Percentiles rank a stretch among this genome's conserved stretches.
These are phyloP conservation scores for Apaloderma vittatum DNA, from an alignment of 2,113 vertebrate species.

Conservation along the genomic window DNA sequence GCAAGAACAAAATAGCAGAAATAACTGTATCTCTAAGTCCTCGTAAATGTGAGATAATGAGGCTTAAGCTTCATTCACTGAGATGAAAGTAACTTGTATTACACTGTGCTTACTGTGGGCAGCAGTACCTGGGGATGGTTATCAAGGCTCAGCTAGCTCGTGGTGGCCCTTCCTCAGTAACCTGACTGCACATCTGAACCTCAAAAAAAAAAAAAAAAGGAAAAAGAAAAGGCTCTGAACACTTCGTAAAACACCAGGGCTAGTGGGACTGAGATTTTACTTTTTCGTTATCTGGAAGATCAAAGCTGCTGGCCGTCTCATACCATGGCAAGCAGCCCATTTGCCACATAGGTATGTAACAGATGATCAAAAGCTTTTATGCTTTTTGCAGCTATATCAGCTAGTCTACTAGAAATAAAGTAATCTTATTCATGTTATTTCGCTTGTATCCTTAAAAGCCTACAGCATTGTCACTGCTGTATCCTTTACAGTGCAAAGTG, in stretches of 20 bases:
- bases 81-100: neutral
- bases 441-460: neutral
- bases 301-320: neutral
- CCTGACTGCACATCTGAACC: neutral
- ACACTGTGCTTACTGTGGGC: neutral
- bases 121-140: neutral
- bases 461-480: neutral
- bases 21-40: neutral
- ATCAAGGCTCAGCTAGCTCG: neutral
- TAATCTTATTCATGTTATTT: neutral
- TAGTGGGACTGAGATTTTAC: neutral
- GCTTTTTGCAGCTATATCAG: neutral
- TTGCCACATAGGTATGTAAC: neutral
- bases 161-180: neutral
- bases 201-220: neutral
- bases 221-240: neutral
- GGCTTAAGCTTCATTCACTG: neutral
- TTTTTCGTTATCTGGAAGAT: neutral
- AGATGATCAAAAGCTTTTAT: neutral
- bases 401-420: neutral
- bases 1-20: neutral
- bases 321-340: neutral
- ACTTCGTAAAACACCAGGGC: neutral
- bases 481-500: neutral
- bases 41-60: neutral